Percentiles rank a stretch among this genome's conserved stretches.
These are phyloP conservation scores for Dascillus cervinus DNA, from an alignment of 2,888 invertebrate species.

Conservation along the genomic window DNA sequence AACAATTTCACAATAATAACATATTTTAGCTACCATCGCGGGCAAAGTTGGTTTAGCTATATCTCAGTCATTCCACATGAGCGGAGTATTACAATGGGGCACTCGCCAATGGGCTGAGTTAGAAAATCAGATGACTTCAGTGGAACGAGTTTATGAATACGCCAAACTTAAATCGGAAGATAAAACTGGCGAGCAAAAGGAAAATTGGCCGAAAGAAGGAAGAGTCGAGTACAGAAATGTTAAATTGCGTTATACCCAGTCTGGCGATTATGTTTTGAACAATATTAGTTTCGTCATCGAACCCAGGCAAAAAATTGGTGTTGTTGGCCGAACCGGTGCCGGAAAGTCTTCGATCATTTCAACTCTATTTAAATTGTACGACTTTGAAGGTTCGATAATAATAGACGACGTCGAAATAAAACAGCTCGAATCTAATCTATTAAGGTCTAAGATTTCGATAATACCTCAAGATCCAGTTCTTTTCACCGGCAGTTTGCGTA, in stretches of 20 bases:
- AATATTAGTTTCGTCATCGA: constrained; percentile 58
- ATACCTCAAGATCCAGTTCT: constrained; percentile 81
- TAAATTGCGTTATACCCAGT: constrained; percentile 61
- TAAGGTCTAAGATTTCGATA: constrained; percentile 69
- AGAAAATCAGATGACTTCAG: constrained; percentile 76
- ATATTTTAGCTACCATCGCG: constrained; percentile 51
- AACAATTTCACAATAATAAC: too few relatives aligned
- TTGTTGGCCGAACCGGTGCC: constrained; percentile 76
- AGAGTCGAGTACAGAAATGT: constrained; percentile 59
- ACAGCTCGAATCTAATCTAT: constrained; percentile 61
- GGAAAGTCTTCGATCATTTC: constrained; percentile 71
- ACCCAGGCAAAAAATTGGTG: constrained; percentile 63
- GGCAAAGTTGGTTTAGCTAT: constrained; percentile 74
- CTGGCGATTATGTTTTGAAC: constrained; percentile 64
- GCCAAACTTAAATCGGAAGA: constrained; percentile 42
- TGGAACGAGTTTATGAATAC: constrained; percentile 62
- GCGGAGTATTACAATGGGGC: constrained; percentile 58
- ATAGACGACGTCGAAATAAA: constrained; percentile 72
- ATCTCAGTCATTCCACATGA: constrained; percentile 71
- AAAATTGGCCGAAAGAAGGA: constrained; percentile 67
- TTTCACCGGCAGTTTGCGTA: constrained; percentile 77
- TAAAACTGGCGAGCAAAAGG: constrained; percentile 42
- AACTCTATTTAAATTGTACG: constrained; percentile 72
- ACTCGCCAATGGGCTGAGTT: constrained; percentile 80
- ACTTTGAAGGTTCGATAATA: constrained; percentile 64